Percentiles rank a stretch among this genome's conserved stretches.
Evolutionary conservation across 2,888 invertebrate genomes (phyloP).

Genomic region (Spisula subtruncata): DNA sequence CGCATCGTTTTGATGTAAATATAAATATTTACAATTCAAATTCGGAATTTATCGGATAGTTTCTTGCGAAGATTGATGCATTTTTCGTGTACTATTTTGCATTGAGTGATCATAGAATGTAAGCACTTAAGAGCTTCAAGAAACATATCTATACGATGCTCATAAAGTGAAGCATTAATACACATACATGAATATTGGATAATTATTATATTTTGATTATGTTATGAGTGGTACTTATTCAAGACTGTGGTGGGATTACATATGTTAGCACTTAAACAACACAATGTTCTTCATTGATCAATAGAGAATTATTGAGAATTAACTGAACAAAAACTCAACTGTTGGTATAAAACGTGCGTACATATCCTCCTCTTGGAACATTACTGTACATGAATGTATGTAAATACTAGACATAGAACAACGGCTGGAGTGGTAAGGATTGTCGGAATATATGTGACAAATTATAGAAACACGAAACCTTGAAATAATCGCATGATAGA

Average conservation of each 20-base stretch:
- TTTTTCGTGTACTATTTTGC: neutral
- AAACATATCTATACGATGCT: neutral
- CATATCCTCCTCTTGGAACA: neutral
- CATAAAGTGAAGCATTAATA: constrained; percentile 4
- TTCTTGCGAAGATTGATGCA: neutral
- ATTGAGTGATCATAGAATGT: neutral
- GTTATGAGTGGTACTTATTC: constrained; percentile 13
- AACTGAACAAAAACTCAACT: neutral
- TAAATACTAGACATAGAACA: neutral
- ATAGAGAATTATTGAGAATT: constrained; percentile 9
- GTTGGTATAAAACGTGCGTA: neutral
- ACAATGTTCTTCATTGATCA: constrained; percentile 40
- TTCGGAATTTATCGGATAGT: neutral
- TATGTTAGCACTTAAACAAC: constrained; percentile 39
- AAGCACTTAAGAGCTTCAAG: neutral
- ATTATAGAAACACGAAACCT: too few relatives aligned
- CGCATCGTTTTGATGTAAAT: neutral
- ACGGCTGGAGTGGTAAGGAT: too few relatives aligned
- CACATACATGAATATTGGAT: constrained; percentile 4
- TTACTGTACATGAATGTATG: neutral
- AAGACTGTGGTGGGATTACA: constrained; percentile 26
- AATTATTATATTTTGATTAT: constrained; percentile 37
- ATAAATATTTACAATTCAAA: constrained; percentile 1
- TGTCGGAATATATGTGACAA: neutral
- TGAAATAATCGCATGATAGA: too few relatives aligned